Conservation (phyloP, 2,797 vertebrate species). For the Pangasius mekongensis region DNA sequence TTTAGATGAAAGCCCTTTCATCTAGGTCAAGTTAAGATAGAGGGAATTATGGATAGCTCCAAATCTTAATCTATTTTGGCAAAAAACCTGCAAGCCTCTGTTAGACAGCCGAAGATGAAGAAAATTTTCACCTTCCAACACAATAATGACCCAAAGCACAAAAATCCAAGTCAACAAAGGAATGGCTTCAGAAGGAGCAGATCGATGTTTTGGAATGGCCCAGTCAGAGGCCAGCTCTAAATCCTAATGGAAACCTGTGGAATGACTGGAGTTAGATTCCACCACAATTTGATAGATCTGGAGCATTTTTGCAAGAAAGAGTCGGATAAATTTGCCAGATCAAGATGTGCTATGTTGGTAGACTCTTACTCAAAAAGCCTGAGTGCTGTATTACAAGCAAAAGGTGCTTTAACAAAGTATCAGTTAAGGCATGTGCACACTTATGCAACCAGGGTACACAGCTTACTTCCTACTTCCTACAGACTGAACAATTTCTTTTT, state of each 20-base stretch:
- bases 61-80: background rate
- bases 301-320: background rate
- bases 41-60: background rate
- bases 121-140: background rate
- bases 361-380: background rate
- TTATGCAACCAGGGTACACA: background rate
- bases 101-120: background rate
- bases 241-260: background rate
- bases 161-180: background rate
- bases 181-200: background rate
- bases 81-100: background rate
- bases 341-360: background rate
- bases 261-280: background rate
- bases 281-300: background rate
- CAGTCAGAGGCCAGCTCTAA: background rate
- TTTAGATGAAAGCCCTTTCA: background rate
- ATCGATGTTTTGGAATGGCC: background rate
- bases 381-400: background rate
- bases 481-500: background rate
- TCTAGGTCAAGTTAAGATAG: background rate
- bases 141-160: background rate
- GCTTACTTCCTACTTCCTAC: background rate
- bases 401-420: background rate
- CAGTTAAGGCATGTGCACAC: background rate
- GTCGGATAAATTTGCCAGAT: background rate